phyloP scores from a whole-genome alignment of 2,113 vertebrate genomes.

The Stegastes partitus region DNA sequence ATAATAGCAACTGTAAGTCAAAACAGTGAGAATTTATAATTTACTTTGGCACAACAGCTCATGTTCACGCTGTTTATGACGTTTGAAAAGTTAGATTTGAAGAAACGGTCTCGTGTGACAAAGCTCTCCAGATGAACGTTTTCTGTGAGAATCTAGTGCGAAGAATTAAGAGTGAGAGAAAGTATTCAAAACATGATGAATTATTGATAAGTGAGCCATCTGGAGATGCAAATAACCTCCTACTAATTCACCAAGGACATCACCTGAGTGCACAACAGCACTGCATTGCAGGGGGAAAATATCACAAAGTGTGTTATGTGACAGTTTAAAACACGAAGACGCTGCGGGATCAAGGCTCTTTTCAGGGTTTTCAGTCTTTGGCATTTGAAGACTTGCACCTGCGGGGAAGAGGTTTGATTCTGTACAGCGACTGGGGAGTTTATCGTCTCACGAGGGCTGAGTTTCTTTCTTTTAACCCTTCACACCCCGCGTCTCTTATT shows the following conservation, averaged over 20 bases:
- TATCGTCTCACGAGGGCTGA: background rate
- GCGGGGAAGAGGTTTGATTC: background rate
- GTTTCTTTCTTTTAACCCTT: background rate
- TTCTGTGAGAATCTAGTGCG: background rate
- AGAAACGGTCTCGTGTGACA: background rate
- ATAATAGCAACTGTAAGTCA: background rate
- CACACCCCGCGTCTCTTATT: background rate
- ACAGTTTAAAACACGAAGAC: background rate
- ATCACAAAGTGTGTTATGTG: background rate
- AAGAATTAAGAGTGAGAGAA: constrained; percentile 28
- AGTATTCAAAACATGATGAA: constrained; percentile 62
- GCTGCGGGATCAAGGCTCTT: background rate
- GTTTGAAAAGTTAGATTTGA: background rate
- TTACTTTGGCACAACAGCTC: no score
- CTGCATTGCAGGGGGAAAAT: constrained; percentile 48
- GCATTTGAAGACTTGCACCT: background rate
- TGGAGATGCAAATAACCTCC: constrained; percentile 73
- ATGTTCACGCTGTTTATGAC: no score
- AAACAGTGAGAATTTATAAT: no score
- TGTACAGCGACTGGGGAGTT: constrained; percentile 5
- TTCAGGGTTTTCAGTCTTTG: background rate
- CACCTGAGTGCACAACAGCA: constrained; percentile 52
- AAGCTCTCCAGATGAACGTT: constrained; percentile 3
- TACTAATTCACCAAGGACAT: constrained; percentile 61
- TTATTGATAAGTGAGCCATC: constrained; percentile 71